Evolutionary conservation across 2,113 vertebrate genomes (phyloP).

Genomic region (Butastur rufipennis): DNA sequence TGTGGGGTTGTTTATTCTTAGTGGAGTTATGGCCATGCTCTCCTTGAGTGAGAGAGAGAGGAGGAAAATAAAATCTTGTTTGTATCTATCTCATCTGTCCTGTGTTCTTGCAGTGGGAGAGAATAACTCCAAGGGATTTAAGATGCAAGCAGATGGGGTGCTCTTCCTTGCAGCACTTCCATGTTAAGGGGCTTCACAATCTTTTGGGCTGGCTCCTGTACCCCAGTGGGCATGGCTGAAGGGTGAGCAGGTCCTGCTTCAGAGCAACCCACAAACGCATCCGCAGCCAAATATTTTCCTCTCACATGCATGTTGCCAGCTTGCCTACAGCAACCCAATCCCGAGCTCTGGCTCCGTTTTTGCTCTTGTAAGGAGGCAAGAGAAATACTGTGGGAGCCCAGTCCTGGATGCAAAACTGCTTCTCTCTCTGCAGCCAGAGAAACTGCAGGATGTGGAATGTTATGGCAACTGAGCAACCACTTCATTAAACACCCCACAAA

Average conservation of each 20-base stretch:
- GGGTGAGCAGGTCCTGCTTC: background rate
- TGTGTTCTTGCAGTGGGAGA: background rate
- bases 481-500: background rate
- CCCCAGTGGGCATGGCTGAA: background rate
- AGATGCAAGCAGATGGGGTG: background rate
- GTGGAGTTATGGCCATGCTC: constrained; percentile 54
- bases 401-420: background rate
- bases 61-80: constrained; percentile 50
- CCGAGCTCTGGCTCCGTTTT: background rate
- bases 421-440: background rate
- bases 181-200: background rate
- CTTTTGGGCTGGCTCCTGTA: background rate
- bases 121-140: background rate
- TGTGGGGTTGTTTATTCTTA: constrained; percentile 69
- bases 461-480: background rate
- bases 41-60: constrained; percentile 32
- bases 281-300: background rate
- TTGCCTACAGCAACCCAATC: background rate
- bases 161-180: background rate
- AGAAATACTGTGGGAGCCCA: background rate
- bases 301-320: rapidly evolving
- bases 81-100: background rate
- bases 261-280: background rate
- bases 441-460: background rate
- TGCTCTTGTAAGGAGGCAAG: background rate